These are phyloP conservation scores for Drosophila persimilis DNA, from an alignment of 1,140 invertebrate species.

Conservation along the genomic window DNA sequence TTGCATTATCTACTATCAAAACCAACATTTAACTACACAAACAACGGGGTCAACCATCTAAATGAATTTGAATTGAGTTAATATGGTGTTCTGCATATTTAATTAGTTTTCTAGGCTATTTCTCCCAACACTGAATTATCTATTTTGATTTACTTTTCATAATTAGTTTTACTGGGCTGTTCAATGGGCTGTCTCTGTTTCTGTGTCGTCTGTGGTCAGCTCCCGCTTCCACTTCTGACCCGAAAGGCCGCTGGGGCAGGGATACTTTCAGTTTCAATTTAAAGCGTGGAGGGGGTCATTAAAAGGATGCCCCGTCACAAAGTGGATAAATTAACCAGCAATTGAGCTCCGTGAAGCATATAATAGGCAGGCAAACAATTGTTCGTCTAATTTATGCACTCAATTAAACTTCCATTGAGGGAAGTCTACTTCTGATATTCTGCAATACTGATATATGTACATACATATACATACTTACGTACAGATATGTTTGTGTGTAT, in stretches of 20 bases:
- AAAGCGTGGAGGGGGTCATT: slow-evolving; percentile 9
- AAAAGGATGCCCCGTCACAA: not conserved
- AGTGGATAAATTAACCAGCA: slow-evolving; percentile 28
- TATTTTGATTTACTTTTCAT: slow-evolving; percentile 37
- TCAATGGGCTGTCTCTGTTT: slow-evolving; percentile 4
- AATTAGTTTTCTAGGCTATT: slow-evolving; percentile 42
- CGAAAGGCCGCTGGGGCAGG: slow-evolving; percentile 9
- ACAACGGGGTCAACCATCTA: slow-evolving; percentile 42
- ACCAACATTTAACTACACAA: slow-evolving; percentile 62
- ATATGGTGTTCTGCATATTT: slow-evolving; percentile 44
- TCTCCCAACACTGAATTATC: slow-evolving; percentile 40
- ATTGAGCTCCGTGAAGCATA: slow-evolving; percentile 17
- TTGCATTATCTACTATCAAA: slow-evolving; percentile 27
- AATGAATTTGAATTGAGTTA: slow-evolving; percentile 25
- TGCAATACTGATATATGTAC: slow-evolving; percentile 35
- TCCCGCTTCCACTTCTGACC: slow-evolving; percentile 1
- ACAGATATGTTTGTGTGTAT: slow-evolving; percentile 17
- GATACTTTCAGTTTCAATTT: slow-evolving; percentile 10
- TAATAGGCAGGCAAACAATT: slow-evolving; percentile 38
- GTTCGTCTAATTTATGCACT: slow-evolving; percentile 43
- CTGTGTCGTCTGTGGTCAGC: slow-evolving; percentile 14
- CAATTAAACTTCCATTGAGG: slow-evolving; percentile 29
- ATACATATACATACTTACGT: slow-evolving; percentile 17
- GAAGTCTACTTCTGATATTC: slow-evolving; percentile 21
- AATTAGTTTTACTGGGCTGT: slow-evolving; percentile 10